Percentiles rank a stretch among this genome's conserved stretches.
These are phyloP conservation scores for Mystacornis crossleyi DNA, from an alignment of 2,113 vertebrate genomes.

Conservation along the genomic window DNA sequence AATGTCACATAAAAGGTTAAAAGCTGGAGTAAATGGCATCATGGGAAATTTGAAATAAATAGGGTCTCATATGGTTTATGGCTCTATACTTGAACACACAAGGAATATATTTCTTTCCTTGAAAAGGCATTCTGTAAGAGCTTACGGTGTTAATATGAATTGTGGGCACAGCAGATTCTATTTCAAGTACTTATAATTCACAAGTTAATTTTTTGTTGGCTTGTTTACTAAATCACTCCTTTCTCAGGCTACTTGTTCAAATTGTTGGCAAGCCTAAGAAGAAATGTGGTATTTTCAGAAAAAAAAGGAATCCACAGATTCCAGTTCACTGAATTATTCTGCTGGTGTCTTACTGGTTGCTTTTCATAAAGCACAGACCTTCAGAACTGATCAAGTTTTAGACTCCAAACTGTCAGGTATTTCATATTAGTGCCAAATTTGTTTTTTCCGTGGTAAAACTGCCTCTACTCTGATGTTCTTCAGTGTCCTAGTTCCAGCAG, in stretches of 20 bases:
- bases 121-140: conserved; percentile 11
- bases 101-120: conserved; percentile 63
- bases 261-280: not conserved
- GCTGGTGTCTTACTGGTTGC: not conserved
- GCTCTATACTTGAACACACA: conserved; percentile 70
- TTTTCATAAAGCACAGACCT: not conserved
- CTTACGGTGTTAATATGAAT: not conserved
- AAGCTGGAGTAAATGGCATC: conserved; percentile 76
- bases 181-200: conserved; percentile 31
- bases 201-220: not conserved
- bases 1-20: conserved; percentile 83
- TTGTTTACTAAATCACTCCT: conserved; percentile 22
- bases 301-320: not conserved
- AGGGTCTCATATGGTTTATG: conserved; percentile 73
- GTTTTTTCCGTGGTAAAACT: not conserved
- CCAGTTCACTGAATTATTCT: not conserved
- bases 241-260: conserved; percentile 5
- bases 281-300: not conserved
- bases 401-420: not conserved
- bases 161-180: conserved; percentile 19
- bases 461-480: not conserved
- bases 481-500: not conserved
- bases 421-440: not conserved
- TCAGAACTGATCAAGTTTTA: not conserved
- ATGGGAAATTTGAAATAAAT: conserved; percentile 79